Evolutionary conservation across 2,113 vertebrate species (phyloP), one percentile per base, ranked within the genome.

Genomic region (Ibidorhyncha struthersii): DNA sequence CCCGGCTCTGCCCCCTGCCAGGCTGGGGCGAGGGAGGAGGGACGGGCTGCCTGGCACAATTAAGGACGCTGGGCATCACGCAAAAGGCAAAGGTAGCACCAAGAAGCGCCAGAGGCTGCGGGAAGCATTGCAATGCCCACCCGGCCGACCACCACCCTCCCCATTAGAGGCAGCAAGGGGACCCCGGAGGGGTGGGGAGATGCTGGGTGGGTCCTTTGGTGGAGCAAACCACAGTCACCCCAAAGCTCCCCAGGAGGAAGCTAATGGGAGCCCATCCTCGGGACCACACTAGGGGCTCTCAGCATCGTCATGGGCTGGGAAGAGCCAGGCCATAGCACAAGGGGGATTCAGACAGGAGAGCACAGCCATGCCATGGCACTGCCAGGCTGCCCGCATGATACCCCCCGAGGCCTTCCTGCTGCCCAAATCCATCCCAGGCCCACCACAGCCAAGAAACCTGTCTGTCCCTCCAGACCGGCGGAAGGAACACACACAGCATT

Each of bases 81-180:
- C 3, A 0, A 92, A 98, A 96, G 95, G 89, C 96, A 94, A 96
- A 93, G 91, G 89, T 96, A 96, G 95, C 95, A 97, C 95, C 96
- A 85, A 86, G 93, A 95, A 95, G 95, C 1, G 2, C 74, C 20
- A 5, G 79, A 76, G 61, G 81, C 90, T 72, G 85, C 0, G 0
- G 69, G 69, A 82, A 71, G 81, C 87, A 34, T 21, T 52, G 67
- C 94, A 83, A 61, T 21, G 66, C 29, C 47, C 85, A 59, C 43
- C 63, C 61, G 1, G 0, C 76, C 4, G 4, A 79, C 47, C 17
- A 5, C 40, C 49, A 36, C 41, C 30, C 74, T 69, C 69, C 58
- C 49, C 0, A 0, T 87, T 3, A 50, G 67, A 77, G 43, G 87
- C 78, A 73, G 47, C 50, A 41, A 59, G 29, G 20, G 56, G 62